A percentile compares a stretch with the other conserved stretches of the same genome.
These are phyloP conservation scores for Bubo scandiacus DNA, from an alignment of 2,113 vertebrate species.

Conservation along the genomic window DNA sequence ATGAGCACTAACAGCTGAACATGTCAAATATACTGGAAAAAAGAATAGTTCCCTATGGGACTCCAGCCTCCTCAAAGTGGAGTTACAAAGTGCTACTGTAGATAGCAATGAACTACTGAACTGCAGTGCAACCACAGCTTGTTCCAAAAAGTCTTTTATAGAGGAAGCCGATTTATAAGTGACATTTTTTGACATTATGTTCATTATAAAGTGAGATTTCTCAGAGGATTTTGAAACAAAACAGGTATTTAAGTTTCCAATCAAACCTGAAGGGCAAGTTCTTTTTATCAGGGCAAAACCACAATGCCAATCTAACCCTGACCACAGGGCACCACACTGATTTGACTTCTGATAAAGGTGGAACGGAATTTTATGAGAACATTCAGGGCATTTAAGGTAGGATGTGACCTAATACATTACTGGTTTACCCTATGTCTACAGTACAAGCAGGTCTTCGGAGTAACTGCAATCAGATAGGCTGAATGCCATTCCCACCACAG, in stretches of 20 bases:
- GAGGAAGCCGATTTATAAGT: neutral
- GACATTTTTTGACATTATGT: conserved; percentile 10
- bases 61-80: neutral
- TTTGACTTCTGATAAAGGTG: neutral
- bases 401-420: neutral
- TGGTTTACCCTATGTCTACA: neutral
- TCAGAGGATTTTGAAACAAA: neutral
- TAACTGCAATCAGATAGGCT: neutral
- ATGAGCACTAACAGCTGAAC: conserved; percentile 64
- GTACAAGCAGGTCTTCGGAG: neutral
- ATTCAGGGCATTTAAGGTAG: neutral
- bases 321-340: neutral
- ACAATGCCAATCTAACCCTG: neutral
- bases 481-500: neutral
- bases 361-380: neutral
- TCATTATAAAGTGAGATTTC: conserved; percentile 4
- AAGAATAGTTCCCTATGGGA: conserved; percentile 43
- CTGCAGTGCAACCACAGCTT: neutral
- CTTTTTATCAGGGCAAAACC: neutral
- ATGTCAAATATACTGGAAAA: conserved; percentile 60
- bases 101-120: neutral
- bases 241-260: neutral
- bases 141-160: neutral
- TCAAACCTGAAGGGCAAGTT: neutral
- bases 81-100: neutral